Evolutionary conservation across 2,888 invertebrate species (phyloP).

Genomic region (Rotaria macrura): DNA sequence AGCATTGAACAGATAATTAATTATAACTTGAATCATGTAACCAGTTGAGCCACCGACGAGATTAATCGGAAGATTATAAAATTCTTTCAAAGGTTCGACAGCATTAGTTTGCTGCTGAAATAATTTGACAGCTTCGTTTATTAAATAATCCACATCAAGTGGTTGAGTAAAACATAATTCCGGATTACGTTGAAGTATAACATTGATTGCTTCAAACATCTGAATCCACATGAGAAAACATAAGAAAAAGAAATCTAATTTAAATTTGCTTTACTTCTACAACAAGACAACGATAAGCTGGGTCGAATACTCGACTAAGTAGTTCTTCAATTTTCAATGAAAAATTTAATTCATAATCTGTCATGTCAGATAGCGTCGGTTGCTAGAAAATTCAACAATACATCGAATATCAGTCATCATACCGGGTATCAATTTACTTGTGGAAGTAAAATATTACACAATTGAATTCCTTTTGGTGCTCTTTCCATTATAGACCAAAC

Average conservation of each 20-base stretch:
- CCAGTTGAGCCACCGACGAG: slow-evolving; percentile 27
- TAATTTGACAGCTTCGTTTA: slow-evolving; percentile 26
- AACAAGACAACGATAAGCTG: slow-evolving; percentile 62
- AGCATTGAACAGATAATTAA: slow-evolving; percentile 21
- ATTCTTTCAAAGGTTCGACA: neutral
- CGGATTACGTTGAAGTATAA: slow-evolving; percentile 24
- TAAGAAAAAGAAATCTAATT: neutral
- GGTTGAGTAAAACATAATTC: slow-evolving; percentile 24
- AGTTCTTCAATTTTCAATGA: slow-evolving; percentile 79
- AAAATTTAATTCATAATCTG: slow-evolving; percentile 87
- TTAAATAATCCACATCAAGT: slow-evolving; percentile 25
- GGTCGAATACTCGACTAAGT: slow-evolving; percentile 58
- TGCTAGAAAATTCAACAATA: neutral
- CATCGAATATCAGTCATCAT: neutral
- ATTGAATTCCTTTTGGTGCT: slow-evolving; percentile 75
- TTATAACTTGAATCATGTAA: slow-evolving; percentile 25
- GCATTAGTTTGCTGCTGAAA: slow-evolving; percentile 19
- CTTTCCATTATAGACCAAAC: slow-evolving; percentile 87
- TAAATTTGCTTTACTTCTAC: slow-evolving; percentile 54
- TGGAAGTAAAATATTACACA: slow-evolving; percentile 73
- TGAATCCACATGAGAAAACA: neutral
- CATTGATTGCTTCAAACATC: slow-evolving; percentile 17
- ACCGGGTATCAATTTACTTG: neutral
- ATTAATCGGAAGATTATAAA: slow-evolving; percentile 25
- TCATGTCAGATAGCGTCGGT: slow-evolving; percentile 89